Conservation (phyloP, 2,888 invertebrate genomes). For the Leucophenga montana region DNA sequence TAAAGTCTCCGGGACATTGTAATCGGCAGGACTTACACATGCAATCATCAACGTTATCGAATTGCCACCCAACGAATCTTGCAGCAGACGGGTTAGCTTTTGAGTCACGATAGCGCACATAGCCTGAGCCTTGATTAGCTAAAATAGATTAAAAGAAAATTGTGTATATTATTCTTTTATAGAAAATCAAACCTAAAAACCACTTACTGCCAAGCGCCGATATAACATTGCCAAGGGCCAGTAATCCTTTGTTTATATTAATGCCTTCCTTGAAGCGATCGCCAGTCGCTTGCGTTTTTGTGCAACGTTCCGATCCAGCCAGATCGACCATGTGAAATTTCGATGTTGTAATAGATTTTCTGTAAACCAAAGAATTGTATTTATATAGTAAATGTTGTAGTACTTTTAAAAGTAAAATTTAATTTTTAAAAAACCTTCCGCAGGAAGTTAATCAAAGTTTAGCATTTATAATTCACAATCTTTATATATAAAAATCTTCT, state of each 20-base stretch:
- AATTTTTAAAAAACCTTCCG: no score
- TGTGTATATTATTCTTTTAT: neutral
- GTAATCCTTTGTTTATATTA: conserved; percentile 91
- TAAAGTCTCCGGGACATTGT: conserved; percentile 89
- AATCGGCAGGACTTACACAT: conserved; percentile 93
- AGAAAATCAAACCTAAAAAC: no score
- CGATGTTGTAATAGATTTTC: conserved; percentile 82
- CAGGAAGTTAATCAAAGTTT: no score
- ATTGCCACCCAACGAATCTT: conserved; percentile 96
- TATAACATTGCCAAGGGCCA: conserved; percentile 95
- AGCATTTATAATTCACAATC: no score
- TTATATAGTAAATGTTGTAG: no score
- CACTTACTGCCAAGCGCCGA: conserved; percentile 86
- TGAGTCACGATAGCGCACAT: conserved; percentile 92
- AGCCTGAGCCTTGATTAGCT: conserved; percentile 74
- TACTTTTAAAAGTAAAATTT: no score
- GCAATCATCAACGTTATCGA: conserved; percentile 96
- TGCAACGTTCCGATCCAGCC: conserved; percentile 92
- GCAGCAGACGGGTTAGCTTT: conserved; percentile 91
- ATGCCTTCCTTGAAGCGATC: conserved; percentile 91
- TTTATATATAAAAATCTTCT: no score
- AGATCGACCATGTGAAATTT: conserved; percentile 94
- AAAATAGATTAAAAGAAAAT: neutral
- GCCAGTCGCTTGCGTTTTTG: conserved; percentile 91
- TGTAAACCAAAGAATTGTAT: conserved; percentile 58